These are phyloP conservation scores for Yponomeuta cagnagella DNA, from an alignment of 2,888 invertebrate species.

Conservation along the genomic window DNA sequence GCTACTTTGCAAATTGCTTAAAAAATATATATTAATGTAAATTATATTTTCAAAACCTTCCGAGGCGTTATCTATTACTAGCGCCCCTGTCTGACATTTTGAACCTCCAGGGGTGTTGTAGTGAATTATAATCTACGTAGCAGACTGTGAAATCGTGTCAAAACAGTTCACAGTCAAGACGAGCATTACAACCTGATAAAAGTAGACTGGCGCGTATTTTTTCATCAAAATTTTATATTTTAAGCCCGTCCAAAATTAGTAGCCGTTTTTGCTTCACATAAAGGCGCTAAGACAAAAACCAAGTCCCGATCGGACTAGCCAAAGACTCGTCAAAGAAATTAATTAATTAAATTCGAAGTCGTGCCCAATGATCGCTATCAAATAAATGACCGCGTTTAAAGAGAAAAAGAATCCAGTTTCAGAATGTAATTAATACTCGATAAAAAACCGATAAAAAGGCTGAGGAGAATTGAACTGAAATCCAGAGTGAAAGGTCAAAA, in stretches of 20 bases:
- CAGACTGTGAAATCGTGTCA: slow-evolving; percentile 56
- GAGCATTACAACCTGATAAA: slow-evolving; percentile 42
- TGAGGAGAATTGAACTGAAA: background rate
- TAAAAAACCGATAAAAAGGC: background rate
- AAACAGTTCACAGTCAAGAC: slow-evolving; percentile 33
- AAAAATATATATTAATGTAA: no score
- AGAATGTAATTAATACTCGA: slow-evolving; percentile 1
- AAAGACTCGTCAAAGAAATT: background rate
- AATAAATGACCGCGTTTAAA: background rate
- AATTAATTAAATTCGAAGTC: slow-evolving; percentile 1
- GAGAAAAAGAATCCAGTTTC: background rate
- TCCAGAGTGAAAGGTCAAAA: background rate
- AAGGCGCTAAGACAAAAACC: slow-evolving; percentile 2
- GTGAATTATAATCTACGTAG: slow-evolving; percentile 43
- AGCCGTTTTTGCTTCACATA: background rate
- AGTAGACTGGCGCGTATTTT: slow-evolving; percentile 50
- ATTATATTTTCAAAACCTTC: no score
- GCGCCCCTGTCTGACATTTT: background rate
- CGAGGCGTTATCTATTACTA: background rate
- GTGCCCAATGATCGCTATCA: background rate
- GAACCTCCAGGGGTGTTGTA: slow-evolving; percentile 10
- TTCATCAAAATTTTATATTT: slow-evolving; percentile 5
- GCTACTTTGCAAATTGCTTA: no score
- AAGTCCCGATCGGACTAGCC: background rate
- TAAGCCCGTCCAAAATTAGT: slow-evolving; percentile 14